A percentile compares a stretch with the other conserved stretches of the same genome.
Conservation (phyloP, 23 tunicate species). For the Ascidia mentula region DNA sequence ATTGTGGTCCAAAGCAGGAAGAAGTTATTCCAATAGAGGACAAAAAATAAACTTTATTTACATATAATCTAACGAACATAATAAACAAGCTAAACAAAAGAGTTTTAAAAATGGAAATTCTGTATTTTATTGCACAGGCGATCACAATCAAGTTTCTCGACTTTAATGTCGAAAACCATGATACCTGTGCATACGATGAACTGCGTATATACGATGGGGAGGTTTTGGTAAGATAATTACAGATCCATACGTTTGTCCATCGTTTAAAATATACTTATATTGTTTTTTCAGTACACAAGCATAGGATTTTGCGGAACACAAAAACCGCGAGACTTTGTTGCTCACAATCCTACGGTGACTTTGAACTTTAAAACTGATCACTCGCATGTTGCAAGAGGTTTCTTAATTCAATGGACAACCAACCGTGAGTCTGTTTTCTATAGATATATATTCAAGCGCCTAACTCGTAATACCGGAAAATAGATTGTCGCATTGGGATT, state of each 20-base stretch:
- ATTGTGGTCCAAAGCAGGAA: no score
- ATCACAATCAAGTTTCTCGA: constrained; percentile 8
- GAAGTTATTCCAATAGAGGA: no score
- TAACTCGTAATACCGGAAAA: no score
- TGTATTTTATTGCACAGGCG: not conserved
- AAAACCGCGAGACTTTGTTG: constrained; percentile 9
- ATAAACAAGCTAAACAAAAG: not conserved
- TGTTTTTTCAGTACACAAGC: constrained; percentile 22
- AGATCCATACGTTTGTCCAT: not conserved
- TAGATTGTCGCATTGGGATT: no score
- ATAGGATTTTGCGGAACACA: constrained; percentile 13
- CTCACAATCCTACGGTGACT: not conserved
- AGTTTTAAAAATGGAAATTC: not conserved
- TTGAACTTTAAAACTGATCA: constrained; percentile 17
- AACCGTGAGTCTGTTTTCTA: not conserved
- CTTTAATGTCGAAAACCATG: not conserved
- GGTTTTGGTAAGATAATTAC: not conserved
- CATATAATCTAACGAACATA: not conserved
- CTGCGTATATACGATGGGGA: not conserved
- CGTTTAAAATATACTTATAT: not conserved
- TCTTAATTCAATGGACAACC: constrained; percentile 17
- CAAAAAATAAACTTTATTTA: no score
- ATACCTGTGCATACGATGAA: constrained; percentile 7
- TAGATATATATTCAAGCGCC: no score
- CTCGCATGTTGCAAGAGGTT: constrained; percentile 11